These are phyloP conservation scores for Saguinus midas DNA, from an alignment of 2,113 vertebrate species.

Conservation along the genomic window DNA sequence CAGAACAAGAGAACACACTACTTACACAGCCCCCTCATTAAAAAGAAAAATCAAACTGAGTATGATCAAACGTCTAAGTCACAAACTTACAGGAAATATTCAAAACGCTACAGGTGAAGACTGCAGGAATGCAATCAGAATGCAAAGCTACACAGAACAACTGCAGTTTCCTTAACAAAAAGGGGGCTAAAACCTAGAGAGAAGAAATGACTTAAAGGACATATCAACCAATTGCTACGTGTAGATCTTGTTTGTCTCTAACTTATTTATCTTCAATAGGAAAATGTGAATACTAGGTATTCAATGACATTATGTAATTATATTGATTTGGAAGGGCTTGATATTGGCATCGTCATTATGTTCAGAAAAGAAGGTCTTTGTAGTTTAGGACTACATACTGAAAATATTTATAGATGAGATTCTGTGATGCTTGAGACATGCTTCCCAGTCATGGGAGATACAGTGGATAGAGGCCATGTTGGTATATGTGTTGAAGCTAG, in stretches of 20 bases:
- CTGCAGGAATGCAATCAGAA: not conserved
- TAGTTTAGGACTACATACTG: not conserved
- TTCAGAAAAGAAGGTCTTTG: not conserved
- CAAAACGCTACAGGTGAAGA: not conserved
- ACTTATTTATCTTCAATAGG: not conserved
- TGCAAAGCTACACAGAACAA: not conserved
- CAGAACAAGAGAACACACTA: not conserved
- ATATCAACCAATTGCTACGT: not conserved
- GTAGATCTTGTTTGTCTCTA: not conserved
- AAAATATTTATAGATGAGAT: not conserved
- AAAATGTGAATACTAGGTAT: not conserved
- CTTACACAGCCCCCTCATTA: not conserved
- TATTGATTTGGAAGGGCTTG: not conserved
- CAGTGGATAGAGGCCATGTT: not conserved
- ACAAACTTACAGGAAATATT: conserved; percentile 30
- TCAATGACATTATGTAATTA: not conserved
- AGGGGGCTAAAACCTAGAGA: not conserved
- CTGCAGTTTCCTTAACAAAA: not conserved
- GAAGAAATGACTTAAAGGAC: not conserved
- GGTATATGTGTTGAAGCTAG: not conserved
- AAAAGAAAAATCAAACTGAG: not conserved
- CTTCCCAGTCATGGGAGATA: not conserved
- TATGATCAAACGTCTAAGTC: conserved; percentile 11
- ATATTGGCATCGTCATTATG: not conserved
- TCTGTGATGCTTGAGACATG: not conserved